Conservation (phyloP, 2,888 invertebrate genomes). For the Cistogaster globosa region DNA sequence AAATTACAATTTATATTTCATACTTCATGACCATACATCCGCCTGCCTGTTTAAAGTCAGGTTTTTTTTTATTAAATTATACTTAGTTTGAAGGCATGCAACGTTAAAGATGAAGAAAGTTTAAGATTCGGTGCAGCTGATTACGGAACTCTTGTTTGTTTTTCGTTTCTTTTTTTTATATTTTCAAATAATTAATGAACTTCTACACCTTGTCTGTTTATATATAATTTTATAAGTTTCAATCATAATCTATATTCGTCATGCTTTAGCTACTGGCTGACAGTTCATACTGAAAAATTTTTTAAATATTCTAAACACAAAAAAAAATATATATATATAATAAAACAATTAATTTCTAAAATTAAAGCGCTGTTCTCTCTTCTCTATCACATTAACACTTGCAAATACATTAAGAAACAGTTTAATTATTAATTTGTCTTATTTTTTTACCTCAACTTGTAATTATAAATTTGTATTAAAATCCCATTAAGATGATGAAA, state of each 20-base stretch:
- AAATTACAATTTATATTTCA: no score
- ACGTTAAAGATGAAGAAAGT: no score
- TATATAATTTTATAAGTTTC: slow-evolving; percentile 6
- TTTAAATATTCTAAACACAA: background rate
- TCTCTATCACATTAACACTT: background rate
- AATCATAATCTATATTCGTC: slow-evolving; percentile 58
- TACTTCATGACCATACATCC: no score
- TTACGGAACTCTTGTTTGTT: no score
- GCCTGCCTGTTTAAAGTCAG: no score
- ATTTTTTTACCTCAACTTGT: slow-evolving; percentile 26
- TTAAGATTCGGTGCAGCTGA: no score
- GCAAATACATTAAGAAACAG: background rate
- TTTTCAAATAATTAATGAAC: background rate
- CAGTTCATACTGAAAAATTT: slow-evolving; percentile 12
- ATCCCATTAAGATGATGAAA: slow-evolving; percentile 70
- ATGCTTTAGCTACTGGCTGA: slow-evolving; percentile 59
- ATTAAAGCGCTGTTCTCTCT: slow-evolving; percentile 4
- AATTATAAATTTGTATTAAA: slow-evolving; percentile 58
- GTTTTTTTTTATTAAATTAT: no score
- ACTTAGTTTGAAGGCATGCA: no score
- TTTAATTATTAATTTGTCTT: slow-evolving; percentile 48
- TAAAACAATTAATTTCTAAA: slow-evolving; percentile 49
- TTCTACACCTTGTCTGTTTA: slow-evolving; percentile 29
- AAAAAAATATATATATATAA: no score
- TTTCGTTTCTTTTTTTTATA: background rate